Conservation (phyloP, 2,888 invertebrate genomes). For the Tricholauxania praeusta region DNA sequence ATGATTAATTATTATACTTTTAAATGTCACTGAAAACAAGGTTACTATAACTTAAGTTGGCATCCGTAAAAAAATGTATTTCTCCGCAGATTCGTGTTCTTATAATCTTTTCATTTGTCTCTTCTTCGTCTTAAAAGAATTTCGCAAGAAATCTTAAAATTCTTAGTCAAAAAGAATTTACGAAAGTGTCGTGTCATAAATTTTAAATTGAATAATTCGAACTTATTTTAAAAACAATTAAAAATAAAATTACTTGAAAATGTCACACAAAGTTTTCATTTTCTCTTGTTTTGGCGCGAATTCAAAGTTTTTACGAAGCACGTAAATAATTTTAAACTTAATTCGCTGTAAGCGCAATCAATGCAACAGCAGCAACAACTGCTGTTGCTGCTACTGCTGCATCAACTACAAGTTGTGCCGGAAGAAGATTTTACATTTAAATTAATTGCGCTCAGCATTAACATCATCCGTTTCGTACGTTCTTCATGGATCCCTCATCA, state of each 20-base stretch:
- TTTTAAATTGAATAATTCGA: conserved; percentile 16
- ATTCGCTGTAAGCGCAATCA: neutral
- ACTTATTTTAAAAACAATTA: conserved; percentile 7
- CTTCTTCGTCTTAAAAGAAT: neutral
- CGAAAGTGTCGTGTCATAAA: conserved; percentile 20
- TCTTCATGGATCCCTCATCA: neutral
- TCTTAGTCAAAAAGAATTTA: neutral
- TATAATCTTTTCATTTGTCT: neutral
- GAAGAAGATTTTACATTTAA: conserved; percentile 26
- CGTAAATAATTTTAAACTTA: neutral
- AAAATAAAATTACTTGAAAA: neutral
- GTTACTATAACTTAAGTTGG: no score
- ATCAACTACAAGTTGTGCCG: conserved; percentile 11
- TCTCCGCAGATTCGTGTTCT: neutral
- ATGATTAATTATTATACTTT: no score
- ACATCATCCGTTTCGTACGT: neutral
- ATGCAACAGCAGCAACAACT: neutral
- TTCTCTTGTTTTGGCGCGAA: conserved; percentile 14
- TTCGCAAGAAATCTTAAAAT: neutral
- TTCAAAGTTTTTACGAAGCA: conserved; percentile 8
- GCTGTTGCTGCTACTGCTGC: neutral
- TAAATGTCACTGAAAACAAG: no score
- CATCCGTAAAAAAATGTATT: no score
- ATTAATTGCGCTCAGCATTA: conserved; percentile 18
- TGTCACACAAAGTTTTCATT: conserved; percentile 13